These are phyloP conservation scores for Ephestia elutella DNA, from an alignment of 1,140 invertebrate genomes.

Conservation along the genomic window DNA sequence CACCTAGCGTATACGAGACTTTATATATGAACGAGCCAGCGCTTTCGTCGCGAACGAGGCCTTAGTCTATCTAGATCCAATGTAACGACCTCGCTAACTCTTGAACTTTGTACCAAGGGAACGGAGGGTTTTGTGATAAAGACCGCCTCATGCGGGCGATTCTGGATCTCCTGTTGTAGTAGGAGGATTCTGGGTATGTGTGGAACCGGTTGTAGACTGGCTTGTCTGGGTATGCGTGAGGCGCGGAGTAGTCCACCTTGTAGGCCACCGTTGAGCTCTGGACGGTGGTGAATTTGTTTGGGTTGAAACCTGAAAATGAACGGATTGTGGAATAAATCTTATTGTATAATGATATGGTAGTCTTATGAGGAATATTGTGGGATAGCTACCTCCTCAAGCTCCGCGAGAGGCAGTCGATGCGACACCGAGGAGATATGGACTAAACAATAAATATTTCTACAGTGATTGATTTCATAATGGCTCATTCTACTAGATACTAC, in stretches of 20 bases:
- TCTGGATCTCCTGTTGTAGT: constrained; percentile 69
- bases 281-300: constrained; percentile 52
- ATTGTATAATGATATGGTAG: not conserved
- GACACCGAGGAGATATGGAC: not conserved
- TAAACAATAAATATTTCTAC: too few relatives aligned
- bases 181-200: constrained; percentile 53
- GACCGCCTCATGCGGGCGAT: constrained; percentile 64
- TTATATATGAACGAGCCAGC: not conserved
- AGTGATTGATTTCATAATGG: too few relatives aligned
- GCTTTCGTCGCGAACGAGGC: not conserved
- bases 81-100: constrained; percentile 76
- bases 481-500: too few relatives aligned
- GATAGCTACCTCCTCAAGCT: too few relatives aligned
- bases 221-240: constrained; percentile 57
- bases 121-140: constrained; percentile 71
- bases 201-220: constrained; percentile 62
- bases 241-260: constrained; percentile 72
- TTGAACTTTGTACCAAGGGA: constrained; percentile 83
- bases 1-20: too few relatives aligned
- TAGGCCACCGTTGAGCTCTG: constrained; percentile 68
- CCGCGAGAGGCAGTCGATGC: too few relatives aligned
- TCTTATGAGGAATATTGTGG: too few relatives aligned
- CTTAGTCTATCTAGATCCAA: constrained; percentile 62
- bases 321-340: not conserved
- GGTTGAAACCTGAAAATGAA: constrained; percentile 50